Evolutionary conservation across 1,140 invertebrate genomes (phyloP).

Genomic region (Melanaphis sacchari): DNA sequence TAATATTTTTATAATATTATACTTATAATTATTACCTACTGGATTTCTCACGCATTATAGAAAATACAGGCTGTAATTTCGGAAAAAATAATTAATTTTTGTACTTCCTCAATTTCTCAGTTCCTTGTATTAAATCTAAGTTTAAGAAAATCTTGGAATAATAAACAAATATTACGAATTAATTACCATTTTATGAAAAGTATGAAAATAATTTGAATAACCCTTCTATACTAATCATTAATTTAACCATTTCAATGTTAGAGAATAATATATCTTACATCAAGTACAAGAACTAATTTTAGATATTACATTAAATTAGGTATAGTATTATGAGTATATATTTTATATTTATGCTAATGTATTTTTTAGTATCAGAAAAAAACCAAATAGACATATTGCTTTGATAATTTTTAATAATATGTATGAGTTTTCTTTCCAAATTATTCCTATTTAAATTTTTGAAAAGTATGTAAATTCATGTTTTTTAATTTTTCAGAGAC

Average conservation of each 20-base stretch:
- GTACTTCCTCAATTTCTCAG: too few species aligned
- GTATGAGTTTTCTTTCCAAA: neutral
- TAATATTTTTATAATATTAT: neutral
- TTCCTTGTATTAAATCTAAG: neutral
- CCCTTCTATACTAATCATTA: neutral
- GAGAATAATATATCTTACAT: neutral
- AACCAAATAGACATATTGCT: neutral
- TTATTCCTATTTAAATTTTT: neutral
- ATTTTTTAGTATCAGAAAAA: neutral
- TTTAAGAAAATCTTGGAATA: neutral
- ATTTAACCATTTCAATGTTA: neutral
- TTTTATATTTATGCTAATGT: neutral
- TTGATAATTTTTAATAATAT: neutral
- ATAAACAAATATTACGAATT: neutral
- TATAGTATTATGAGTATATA: neutral
- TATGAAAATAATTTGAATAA: neutral
- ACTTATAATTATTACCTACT: neutral
- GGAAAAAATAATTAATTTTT: neutral
- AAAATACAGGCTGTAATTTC: neutral
- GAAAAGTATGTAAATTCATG: neutral
- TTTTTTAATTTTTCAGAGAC: neutral
- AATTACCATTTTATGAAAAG: neutral
- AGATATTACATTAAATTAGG: neutral
- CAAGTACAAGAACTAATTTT: neutral
- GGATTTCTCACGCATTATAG: neutral